A percentile compares a stretch with the other conserved stretches of the same genome.
phyloP scores from a whole-genome alignment of 2,113 vertebrate species.

The Hippocampus abdominalis region DNA sequence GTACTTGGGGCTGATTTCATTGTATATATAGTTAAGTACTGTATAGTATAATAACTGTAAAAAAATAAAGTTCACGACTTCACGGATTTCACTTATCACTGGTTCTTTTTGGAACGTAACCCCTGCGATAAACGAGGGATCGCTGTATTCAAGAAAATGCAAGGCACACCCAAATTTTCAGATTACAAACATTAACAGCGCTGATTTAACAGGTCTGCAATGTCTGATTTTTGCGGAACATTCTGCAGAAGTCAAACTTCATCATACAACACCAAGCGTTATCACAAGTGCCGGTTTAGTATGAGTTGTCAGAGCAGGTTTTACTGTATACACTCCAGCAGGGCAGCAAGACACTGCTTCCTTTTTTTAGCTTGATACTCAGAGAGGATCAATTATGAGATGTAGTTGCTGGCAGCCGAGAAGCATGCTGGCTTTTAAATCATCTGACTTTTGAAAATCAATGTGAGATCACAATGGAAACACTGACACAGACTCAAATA shows the following conservation, averaged over 20 bases:
- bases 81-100: too few relatives aligned
- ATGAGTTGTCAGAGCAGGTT: constrained; percentile 40
- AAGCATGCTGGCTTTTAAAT: constrained; percentile 42
- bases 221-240: not conserved
- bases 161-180: not conserved
- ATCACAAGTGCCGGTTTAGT: constrained; percentile 35
- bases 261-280: constrained; percentile 4
- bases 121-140: too few relatives aligned
- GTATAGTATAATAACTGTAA: too few relatives aligned
- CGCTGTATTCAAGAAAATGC: not conserved
- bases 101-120: too few relatives aligned
- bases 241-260: not conserved
- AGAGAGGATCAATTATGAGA: constrained; percentile 45
- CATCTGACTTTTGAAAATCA: constrained; percentile 31
- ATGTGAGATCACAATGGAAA: constrained; percentile 31
- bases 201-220: not conserved
- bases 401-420: constrained; percentile 41
- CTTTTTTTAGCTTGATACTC: constrained; percentile 57
- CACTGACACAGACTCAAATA: constrained; percentile 19
- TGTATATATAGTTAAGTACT: too few relatives aligned
- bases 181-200: not conserved
- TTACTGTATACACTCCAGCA: constrained; percentile 39
- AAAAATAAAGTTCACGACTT: too few relatives aligned
- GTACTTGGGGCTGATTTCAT: too few relatives aligned
- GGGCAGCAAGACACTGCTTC: constrained; percentile 40